Conservation (phyloP, 2,797 vertebrate genomes). For the Poliocrania exsul region DNA sequence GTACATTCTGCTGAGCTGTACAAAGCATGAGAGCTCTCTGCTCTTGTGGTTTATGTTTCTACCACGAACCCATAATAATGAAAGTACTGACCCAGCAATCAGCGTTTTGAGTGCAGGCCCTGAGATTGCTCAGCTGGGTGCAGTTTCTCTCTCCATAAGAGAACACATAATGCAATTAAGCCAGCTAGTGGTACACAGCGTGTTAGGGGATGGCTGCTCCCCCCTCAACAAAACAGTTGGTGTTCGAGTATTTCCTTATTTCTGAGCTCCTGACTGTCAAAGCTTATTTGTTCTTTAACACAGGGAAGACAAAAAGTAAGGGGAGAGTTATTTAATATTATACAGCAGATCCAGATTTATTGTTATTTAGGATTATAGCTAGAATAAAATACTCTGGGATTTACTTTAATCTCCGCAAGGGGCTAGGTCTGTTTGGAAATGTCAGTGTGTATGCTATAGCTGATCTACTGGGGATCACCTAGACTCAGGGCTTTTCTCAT, state of each 20-base stretch:
- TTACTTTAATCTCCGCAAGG: constrained; percentile 33
- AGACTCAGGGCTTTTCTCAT: background rate
- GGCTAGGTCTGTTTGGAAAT: background rate
- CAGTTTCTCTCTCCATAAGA: background rate
- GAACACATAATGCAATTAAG: background rate
- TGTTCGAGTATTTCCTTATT: background rate
- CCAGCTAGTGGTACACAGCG: background rate
- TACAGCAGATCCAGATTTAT: constrained; percentile 14
- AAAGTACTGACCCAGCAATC: constrained; percentile 46
- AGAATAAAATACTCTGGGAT: constrained; percentile 26
- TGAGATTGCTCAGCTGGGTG: background rate
- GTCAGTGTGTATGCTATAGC: background rate
- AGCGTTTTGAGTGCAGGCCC: background rate
- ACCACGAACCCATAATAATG: constrained; percentile 13
- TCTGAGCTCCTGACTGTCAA: background rate
- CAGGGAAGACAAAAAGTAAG: background rate
- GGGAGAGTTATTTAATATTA: background rate
- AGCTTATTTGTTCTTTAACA: background rate
- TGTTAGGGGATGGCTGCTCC: background rate
- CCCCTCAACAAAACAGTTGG: background rate
- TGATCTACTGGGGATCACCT: background rate
- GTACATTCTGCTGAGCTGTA: constrained; percentile 39
- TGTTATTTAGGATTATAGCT: constrained; percentile 36
- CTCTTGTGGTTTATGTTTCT: background rate
- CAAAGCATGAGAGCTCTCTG: background rate